These are phyloP conservation scores for Toxotes lorentzi DNA, from an alignment of 2,797 vertebrate genomes.

Conservation along the genomic window DNA sequence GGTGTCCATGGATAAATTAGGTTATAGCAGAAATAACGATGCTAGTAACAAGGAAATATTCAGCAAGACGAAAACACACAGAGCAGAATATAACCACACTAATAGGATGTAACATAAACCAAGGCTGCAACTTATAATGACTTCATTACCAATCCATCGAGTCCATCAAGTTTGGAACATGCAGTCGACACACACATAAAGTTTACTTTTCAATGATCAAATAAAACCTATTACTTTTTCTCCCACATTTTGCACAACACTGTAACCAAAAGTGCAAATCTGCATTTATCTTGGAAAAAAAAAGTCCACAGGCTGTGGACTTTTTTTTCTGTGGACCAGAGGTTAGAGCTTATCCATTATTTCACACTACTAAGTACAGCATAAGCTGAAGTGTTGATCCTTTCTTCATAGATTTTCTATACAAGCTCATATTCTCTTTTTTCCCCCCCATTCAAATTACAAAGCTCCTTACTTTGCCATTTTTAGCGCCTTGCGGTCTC, in stretches of 20 bases:
- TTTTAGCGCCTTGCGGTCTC: conserved; percentile 30
- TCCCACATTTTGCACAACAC: not conserved
- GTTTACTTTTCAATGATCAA: not conserved
- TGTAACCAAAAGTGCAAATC: not conserved
- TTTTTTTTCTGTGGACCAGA: too few relatives aligned
- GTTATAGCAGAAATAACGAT: too few relatives aligned
- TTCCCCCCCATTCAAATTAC: conserved; percentile 9
- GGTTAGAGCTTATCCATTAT: conserved; percentile 21
- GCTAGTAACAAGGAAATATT: too few relatives aligned
- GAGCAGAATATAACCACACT: too few relatives aligned
- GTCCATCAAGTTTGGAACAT: too few relatives aligned
- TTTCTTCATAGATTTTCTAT: conserved; percentile 33
- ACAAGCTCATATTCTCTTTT: conserved; percentile 29
- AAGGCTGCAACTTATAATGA: too few relatives aligned
- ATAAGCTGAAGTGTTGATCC: conserved; percentile 36
- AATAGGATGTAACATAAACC: too few relatives aligned
- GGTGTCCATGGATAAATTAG: too few relatives aligned
- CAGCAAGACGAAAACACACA: too few relatives aligned
- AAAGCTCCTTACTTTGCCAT: conserved; percentile 52
- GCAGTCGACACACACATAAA: not conserved
- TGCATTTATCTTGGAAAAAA: not conserved
- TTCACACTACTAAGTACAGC: conserved; percentile 16
- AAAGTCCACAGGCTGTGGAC: not conserved
- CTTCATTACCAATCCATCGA: too few relatives aligned
- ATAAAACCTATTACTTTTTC: not conserved